A percentile compares a stretch with the other conserved stretches of the same genome.
Evolutionary conservation across 2,113 vertebrate genomes (phyloP).

Genomic region (Elephas maximus): DNA sequence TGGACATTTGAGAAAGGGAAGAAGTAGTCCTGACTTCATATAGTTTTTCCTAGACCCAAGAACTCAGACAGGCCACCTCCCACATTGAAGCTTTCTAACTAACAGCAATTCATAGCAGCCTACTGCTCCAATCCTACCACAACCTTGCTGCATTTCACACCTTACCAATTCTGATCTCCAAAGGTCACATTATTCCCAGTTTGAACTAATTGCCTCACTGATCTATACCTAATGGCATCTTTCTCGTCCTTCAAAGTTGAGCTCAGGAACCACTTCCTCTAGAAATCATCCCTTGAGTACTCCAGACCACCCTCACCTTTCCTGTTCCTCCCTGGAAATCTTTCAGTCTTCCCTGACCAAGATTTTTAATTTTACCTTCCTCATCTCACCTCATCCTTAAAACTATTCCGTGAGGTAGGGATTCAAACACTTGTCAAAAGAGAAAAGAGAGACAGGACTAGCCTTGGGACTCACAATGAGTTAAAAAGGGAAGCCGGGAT

Average conservation of each 20-base stretch:
- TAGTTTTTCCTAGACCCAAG: background rate
- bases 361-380: background rate
- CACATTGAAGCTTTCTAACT: background rate
- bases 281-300: constrained; percentile 12
- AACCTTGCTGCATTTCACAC: background rate
- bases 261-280: background rate
- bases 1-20: constrained; percentile 29
- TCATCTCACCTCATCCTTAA: constrained; percentile 60
- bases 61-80: background rate
- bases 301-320: constrained; percentile 39
- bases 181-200: background rate
- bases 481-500: background rate
- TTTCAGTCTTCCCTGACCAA: background rate
- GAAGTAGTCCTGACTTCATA: background rate
- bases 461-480: background rate
- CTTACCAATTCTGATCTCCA: background rate
- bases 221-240: constrained; percentile 47
- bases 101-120: background rate
- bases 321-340: constrained; percentile 6
- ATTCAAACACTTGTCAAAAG: constrained; percentile 19
- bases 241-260: constrained; percentile 46
- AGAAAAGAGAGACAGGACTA: background rate
- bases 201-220: background rate
- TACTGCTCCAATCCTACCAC: background rate
- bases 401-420: background rate